Percentiles rank a stretch among this genome's conserved stretches.
phyloP scores from a whole-genome alignment of 2,113 vertebrate species.

The Pao palembangensis region DNA sequence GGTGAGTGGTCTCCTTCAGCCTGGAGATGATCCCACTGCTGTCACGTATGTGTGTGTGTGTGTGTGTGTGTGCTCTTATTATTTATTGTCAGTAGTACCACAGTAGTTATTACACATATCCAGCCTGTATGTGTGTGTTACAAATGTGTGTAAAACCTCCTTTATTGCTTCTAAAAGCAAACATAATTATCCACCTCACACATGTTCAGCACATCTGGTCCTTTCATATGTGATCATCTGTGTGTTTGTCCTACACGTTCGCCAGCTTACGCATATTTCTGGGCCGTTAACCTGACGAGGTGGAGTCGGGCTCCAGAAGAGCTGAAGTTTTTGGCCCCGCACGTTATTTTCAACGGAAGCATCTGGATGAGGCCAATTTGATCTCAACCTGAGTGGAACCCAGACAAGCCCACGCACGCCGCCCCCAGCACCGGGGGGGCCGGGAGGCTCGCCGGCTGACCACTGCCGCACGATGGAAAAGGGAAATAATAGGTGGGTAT shows the following conservation, averaged over 20 bases:
- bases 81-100: no score
- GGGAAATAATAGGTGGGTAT: slow-evolving; percentile 82
- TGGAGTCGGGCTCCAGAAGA: slow-evolving; percentile 52
- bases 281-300: slow-evolving; percentile 67
- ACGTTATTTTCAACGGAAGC: slow-evolving; percentile 75
- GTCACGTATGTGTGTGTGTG: slow-evolving; percentile 25
- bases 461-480: slow-evolving; percentile 75
- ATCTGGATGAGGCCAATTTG: slow-evolving; percentile 76
- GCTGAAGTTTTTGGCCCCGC: slow-evolving; percentile 54
- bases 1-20: slow-evolving; percentile 37
- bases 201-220: slow-evolving; percentile 42
- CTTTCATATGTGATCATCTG: not conserved
- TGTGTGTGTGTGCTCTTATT: slow-evolving; percentile 5
- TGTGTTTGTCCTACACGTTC: no score
- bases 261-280: no score
- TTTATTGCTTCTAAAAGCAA: slow-evolving; percentile 8
- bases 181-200: slow-evolving; percentile 19
- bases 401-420: slow-evolving; percentile 63
- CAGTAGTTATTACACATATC: no score
- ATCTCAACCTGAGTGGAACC: slow-evolving; percentile 74
- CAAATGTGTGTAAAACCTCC: not conserved
- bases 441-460: slow-evolving; percentile 57
- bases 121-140: slow-evolving; percentile 8
- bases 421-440: slow-evolving; percentile 37
- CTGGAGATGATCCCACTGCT: slow-evolving; percentile 18